A percentile compares a stretch with the other conserved stretches of the same genome.
Evolutionary conservation across 2,113 vertebrate genomes (phyloP).

Genomic region (Egretta garzetta): DNA sequence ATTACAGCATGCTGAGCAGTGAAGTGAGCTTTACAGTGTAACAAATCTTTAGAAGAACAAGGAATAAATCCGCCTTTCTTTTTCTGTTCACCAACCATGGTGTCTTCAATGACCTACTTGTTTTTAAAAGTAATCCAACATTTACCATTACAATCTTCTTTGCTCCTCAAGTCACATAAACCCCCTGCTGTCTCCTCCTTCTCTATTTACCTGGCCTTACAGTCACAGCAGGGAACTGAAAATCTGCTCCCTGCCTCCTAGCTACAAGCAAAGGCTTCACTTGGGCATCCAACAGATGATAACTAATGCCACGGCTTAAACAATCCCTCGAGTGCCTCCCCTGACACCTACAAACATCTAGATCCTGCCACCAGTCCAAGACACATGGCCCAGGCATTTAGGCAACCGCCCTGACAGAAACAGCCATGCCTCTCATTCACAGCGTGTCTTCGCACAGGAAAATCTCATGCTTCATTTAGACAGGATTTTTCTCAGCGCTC

Average conservation of each 20-base stretch:
- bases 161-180: slow-evolving; percentile 46
- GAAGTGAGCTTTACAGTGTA: slow-evolving; percentile 1
- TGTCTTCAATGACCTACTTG: slow-evolving; percentile 55
- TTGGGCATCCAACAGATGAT: background rate
- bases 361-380: background rate
- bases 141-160: slow-evolving; percentile 57
- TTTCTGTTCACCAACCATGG: background rate
- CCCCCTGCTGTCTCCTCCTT: slow-evolving; percentile 44
- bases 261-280: background rate
- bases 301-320: slow-evolving; percentile 8
- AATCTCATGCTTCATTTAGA: slow-evolving; percentile 19
- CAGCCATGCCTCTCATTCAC: background rate
- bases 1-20: background rate
- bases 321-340: background rate
- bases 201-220: slow-evolving; percentile 57
- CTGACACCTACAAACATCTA: background rate
- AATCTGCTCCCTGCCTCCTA: slow-evolving; percentile 32
- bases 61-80: background rate
- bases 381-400: background rate
- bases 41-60: slow-evolving; percentile 23
- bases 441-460: background rate
- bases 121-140: slow-evolving; percentile 54
- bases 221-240: slow-evolving; percentile 36
- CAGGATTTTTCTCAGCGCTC: background rate
- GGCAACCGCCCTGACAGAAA: background rate